Conservation (phyloP, 2,797 vertebrate species). For the Mus spretus region DNA sequence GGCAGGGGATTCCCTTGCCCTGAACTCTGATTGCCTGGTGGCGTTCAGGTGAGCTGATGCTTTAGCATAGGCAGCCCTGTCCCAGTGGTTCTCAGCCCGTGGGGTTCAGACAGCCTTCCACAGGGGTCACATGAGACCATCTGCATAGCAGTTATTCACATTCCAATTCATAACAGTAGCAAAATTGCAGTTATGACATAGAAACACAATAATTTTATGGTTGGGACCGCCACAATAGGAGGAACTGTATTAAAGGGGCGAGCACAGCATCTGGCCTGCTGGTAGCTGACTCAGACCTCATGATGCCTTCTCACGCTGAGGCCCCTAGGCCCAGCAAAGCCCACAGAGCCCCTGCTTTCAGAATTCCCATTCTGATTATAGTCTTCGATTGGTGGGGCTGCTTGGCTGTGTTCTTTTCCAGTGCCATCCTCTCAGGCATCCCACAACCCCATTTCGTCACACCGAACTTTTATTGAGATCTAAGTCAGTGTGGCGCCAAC, state of each 20-base stretch:
- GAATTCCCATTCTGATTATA: neutral
- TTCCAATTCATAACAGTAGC: neutral
- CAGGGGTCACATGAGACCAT: neutral
- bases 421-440: neutral
- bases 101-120: neutral
- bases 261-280: too few relatives aligned
- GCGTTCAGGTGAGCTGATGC: neutral
- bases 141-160: neutral
- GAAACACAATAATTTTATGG: neutral
- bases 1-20: constrained; percentile 84
- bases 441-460: neutral
- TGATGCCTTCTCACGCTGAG: neutral
- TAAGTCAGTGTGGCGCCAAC: neutral
- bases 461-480: constrained; percentile 10
- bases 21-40: neutral
- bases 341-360: neutral
- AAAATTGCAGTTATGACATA: neutral
- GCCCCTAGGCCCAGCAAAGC: neutral
- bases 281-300: neutral
- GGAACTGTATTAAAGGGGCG: neutral
- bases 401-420: neutral
- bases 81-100: neutral
- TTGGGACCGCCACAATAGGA: neutral
- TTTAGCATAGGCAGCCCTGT: neutral
- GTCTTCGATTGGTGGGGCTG: accelerated